A percentile compares a stretch with the other conserved stretches of the same genome.
phyloP scores from a whole-genome alignment of 2,888 invertebrate species.

The Athalia circularis region DNA sequence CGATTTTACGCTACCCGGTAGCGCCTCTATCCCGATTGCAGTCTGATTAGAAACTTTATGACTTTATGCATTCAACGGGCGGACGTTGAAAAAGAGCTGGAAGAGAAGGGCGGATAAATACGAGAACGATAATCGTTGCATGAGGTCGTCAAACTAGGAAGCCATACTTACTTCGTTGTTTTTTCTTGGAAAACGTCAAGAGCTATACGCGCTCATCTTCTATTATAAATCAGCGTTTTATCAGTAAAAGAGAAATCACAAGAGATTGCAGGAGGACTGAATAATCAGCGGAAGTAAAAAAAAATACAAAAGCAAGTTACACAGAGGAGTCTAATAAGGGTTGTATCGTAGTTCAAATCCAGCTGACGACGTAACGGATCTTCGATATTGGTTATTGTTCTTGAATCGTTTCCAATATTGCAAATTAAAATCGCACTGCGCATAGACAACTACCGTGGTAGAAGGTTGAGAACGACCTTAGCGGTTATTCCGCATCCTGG shows the following conservation, averaged over 20 bases:
- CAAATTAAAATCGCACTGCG: conserved; percentile 20
- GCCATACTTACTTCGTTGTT: too few species aligned
- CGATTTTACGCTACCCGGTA: conserved; percentile 11
- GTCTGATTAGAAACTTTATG: conserved; percentile 40
- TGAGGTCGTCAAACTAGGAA: too few species aligned
- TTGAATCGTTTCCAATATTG: conserved; percentile 38
- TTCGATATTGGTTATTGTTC: conserved; percentile 38
- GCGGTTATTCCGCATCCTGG: conserved; percentile 34
- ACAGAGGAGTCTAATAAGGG: conserved; percentile 3
- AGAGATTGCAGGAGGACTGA: too few species aligned
- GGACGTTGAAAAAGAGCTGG: conserved; percentile 5
- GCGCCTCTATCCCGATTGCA: conserved; percentile 9
- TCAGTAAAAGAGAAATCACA: too few species aligned
- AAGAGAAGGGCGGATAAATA: neutral
- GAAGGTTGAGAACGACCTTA: neutral
- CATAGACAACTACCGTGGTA: conserved; percentile 6
- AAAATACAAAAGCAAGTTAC: too few species aligned
- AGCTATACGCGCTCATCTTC: too few species aligned
- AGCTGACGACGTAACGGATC: conserved; percentile 30
- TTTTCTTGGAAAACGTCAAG: too few species aligned
- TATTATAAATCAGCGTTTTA: too few species aligned
- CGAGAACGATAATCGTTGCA: too few species aligned
- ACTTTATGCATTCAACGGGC: conserved; percentile 12
- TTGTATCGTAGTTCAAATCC: neutral
- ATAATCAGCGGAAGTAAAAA: too few species aligned